phyloP scores from a whole-genome alignment of 2,888 invertebrate genomes.

The Scaptomyza tumidula region DNA sequence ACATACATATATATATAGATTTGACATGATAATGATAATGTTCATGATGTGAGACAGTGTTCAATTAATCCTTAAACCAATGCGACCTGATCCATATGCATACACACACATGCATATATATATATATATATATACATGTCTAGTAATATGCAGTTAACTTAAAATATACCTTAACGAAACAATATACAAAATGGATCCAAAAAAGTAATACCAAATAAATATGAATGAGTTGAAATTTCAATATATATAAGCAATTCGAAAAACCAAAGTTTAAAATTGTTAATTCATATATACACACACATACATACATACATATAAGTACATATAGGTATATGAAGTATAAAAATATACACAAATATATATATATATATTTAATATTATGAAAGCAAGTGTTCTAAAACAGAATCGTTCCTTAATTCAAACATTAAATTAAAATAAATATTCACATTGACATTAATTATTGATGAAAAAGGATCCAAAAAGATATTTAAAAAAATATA shows the following conservation, averaged over 20 bases:
- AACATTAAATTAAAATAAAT: slow-evolving; percentile 4
- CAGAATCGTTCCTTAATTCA: slow-evolving; percentile 31
- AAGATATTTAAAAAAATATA: not conserved
- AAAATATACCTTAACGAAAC: slow-evolving; percentile 7
- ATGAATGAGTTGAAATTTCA: slow-evolving; percentile 25
- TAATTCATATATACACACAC: slow-evolving; percentile 5
- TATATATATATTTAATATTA: not conserved
- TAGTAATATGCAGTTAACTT: slow-evolving; percentile 50
- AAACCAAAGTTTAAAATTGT: slow-evolving; percentile 26
- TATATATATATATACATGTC: slow-evolving; percentile 9
- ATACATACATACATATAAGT: slow-evolving; percentile 18
- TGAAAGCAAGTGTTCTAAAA: slow-evolving; percentile 9
- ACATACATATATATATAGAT: not conserved
- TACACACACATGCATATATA: slow-evolving; percentile 16
- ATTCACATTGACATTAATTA: no score
- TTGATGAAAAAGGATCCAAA: not conserved
- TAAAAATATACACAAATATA: not conserved
- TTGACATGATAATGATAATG: no score
- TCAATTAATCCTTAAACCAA: slow-evolving; percentile 63
- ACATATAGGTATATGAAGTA: not conserved
- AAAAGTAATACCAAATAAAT: not conserved
- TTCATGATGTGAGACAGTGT: slow-evolving; percentile 10
- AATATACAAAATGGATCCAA: slow-evolving; percentile 33
- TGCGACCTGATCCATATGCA: slow-evolving; percentile 66
- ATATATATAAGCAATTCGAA: slow-evolving; percentile 20